Percentiles rank a stretch among this genome's conserved stretches.
Evolutionary conservation across 2,888 invertebrate genomes (phyloP).

Genomic region (Leucophenga maculata): DNA sequence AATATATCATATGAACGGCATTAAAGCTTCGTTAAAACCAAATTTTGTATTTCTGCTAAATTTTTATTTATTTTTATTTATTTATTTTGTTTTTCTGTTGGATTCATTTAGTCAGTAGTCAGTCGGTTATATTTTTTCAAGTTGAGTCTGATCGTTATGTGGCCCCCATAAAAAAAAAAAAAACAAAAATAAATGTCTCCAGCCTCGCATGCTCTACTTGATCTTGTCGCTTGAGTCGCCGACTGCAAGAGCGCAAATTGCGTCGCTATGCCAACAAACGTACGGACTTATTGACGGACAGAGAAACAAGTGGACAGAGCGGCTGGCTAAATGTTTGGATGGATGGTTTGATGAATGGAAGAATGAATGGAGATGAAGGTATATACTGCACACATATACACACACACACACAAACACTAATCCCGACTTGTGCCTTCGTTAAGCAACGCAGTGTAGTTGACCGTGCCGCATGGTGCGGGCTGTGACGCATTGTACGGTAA

Average conservation of each 20-base stretch:
- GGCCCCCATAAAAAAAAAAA: slow-evolving; percentile 42
- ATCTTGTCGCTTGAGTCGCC: slow-evolving; percentile 55
- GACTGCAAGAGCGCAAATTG: neutral
- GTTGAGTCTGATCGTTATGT: slow-evolving; percentile 9
- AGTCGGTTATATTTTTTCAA: neutral
- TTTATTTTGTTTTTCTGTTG: neutral
- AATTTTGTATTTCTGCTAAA: neutral
- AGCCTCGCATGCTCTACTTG: slow-evolving; percentile 58
- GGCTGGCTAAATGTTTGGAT: neutral
- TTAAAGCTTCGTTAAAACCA: too few species aligned
- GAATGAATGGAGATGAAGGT: slow-evolving; percentile 20
- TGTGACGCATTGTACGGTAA: slow-evolving; percentile 11
- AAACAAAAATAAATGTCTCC: slow-evolving; percentile 42
- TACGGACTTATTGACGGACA: slow-evolving; percentile 13
- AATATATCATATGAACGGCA: too few species aligned
- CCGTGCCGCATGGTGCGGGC: neutral
- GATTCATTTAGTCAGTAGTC: neutral
- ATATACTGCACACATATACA: neutral
- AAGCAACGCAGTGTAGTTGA: slow-evolving; percentile 12
- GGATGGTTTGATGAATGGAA: neutral
- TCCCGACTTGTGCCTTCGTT: slow-evolving; percentile 48
- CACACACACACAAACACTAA: slow-evolving; percentile 47
- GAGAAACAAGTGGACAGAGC: neutral
- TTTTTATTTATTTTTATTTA: neutral
- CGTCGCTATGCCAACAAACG: slow-evolving; percentile 20